Percentiles rank a stretch among this genome's conserved stretches.
phyloP scores from a whole-genome alignment of 2,797 vertebrate species.

The Alfaro cultratus region DNA sequence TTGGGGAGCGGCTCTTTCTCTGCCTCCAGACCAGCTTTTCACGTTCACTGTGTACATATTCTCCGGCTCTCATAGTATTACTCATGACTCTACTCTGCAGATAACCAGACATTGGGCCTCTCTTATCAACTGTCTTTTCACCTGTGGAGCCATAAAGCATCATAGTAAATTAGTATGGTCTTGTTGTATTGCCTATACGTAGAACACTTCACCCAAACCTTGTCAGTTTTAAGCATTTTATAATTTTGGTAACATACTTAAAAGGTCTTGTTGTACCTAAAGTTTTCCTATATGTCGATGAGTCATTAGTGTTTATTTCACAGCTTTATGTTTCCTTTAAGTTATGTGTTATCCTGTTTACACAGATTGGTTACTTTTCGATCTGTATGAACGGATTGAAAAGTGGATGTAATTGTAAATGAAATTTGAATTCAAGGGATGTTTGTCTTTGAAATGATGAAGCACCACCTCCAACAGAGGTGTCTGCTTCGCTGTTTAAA shows the following conservation, averaged over 20 bases:
- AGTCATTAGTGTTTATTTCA: neutral
- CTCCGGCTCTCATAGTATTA: conserved; percentile 47
- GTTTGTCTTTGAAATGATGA: neutral
- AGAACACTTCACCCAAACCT: neutral
- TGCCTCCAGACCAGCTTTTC: conserved; percentile 62
- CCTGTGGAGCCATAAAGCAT: conserved; percentile 1
- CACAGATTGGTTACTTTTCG: neutral
- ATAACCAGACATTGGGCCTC: conserved; percentile 69
- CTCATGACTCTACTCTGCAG: conserved; percentile 49
- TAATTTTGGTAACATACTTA: neutral
- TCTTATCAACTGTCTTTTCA: conserved; percentile 46
- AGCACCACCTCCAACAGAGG: neutral
- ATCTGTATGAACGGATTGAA: neutral
- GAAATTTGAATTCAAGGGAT: neutral
- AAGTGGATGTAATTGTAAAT: neutral
- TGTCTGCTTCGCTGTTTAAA: neutral
- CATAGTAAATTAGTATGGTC: neutral
- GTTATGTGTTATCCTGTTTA: neutral
- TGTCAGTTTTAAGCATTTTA: neutral
- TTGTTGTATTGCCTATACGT: neutral
- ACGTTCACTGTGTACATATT: conserved; percentile 74
- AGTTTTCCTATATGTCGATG: neutral
- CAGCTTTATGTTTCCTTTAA: neutral
- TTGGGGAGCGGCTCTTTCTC: conserved; percentile 51
- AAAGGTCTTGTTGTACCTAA: neutral